Percentiles rank a stretch among this genome's conserved stretches.
phyloP scores from a whole-genome alignment of 2,113 vertebrate genomes.

The Chloropsis hardwickii region DNA sequence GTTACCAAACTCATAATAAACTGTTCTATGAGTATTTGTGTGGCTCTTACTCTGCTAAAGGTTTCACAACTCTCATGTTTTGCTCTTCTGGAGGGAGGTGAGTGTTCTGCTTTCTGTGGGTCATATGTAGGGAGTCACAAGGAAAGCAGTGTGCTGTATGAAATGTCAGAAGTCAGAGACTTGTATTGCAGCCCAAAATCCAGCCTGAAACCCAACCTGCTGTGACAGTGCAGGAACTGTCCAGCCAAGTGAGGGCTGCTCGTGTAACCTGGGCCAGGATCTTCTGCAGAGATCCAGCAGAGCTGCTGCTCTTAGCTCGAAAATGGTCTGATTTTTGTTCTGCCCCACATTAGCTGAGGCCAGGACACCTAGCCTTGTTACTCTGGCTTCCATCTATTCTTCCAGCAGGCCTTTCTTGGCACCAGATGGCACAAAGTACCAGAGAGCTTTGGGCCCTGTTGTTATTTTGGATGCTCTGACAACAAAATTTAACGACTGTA shows the following conservation, averaged over 20 bases:
- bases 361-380: neutral
- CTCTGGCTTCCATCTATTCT: neutral
- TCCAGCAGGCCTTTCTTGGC: neutral
- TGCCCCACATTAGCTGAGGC: neutral
- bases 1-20: neutral
- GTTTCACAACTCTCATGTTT: neutral
- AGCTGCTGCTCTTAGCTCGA: neutral
- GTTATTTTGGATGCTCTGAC: neutral
- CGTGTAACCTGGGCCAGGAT: neutral
- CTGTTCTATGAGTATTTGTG: neutral
- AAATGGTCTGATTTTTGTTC: neutral
- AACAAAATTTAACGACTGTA: neutral
- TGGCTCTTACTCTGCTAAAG: neutral
- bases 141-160: neutral
- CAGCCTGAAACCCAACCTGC: neutral
- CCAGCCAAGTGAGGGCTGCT: neutral
- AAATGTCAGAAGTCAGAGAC: slow-evolving; percentile 12
- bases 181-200: neutral
- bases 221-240: neutral
- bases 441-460: neutral
- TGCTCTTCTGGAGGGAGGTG: neutral
- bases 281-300: neutral
- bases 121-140: neutral
- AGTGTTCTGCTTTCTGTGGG: neutral
- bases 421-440: neutral